A percentile compares a stretch with the other conserved stretches of the same genome.
These are phyloP conservation scores for Vimba vimba DNA, from an alignment of 2,113 vertebrate species.

Conservation along the genomic window DNA sequence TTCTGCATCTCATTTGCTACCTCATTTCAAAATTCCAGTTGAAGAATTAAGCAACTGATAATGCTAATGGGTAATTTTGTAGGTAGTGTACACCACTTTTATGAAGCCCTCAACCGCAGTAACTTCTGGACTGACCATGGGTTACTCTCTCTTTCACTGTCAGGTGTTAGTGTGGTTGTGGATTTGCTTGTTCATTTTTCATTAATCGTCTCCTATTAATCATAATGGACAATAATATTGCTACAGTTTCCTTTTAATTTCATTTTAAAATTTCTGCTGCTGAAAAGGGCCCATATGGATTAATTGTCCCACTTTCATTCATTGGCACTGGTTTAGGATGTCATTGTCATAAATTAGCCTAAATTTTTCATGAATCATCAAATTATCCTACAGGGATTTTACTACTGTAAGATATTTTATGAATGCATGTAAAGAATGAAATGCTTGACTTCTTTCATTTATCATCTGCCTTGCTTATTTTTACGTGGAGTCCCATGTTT, in stretches of 20 bases:
- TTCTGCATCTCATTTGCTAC: not conserved
- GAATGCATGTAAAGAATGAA: not conserved
- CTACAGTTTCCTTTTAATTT: not conserved
- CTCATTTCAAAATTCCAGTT: not conserved
- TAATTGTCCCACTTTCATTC: not conserved
- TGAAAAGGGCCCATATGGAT: not conserved
- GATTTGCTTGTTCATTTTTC: constrained; percentile 55
- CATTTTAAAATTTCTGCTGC: constrained; percentile 8
- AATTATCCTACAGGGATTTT: not conserved
- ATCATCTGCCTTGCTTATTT: not conserved
- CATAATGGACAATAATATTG: not conserved
- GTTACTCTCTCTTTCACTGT: constrained; percentile 1
- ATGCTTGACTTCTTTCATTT: not conserved
- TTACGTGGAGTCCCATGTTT: constrained; percentile 2
- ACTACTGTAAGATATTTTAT: constrained; percentile 1
- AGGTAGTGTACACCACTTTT: too few relatives aligned
- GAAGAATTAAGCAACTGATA: not conserved
- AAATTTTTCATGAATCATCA: not conserved
- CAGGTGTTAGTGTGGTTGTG: constrained; percentile 32
- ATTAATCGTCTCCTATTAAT: constrained; percentile 48
- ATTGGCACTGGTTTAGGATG: not conserved
- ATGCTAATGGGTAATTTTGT: not conserved
- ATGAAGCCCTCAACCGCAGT: constrained; percentile 33
- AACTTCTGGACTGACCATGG: constrained; percentile 1
- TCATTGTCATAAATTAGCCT: not conserved